Evolutionary conservation across 2,113 vertebrate species (phyloP), one percentile per base, ranked within the genome.

Genomic region (Ophiodon elongatus): DNA sequence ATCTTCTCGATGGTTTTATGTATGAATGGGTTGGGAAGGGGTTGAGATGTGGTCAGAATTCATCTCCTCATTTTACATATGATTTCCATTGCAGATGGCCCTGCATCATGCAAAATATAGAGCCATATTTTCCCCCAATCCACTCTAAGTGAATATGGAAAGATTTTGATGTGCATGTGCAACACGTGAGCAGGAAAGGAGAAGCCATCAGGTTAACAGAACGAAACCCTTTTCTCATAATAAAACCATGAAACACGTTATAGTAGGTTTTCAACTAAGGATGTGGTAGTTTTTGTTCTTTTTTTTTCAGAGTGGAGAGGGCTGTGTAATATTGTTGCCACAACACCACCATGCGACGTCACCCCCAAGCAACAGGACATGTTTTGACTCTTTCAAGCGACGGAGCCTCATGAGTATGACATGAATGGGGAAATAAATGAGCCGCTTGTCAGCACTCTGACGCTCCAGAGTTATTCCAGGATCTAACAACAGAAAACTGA

Each of bases 61-160:
- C 75, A 88, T 90, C 80, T 89, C 83, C 89, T 89, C 45, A 73
- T 83, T 96, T 96, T 96, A 90, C 94, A 95, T 96, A 73, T 73
- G 45, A 95, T 96, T 96, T 95, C 84, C 90, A 94, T 95, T 92
- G 88, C 82, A 93, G 92, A 92, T 92, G 84, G 78, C 70, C 68
- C 41, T 67, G 25, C 80, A 89, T 84, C 60, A 96, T 95, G 94
- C 93, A 95, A 95, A 95, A 35, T 59, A 25, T 1, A 93, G 62
- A 0, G 15, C 39, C 45, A 83, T 86, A 85, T 85, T 82, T 92
- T 82, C 59, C 86, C 83, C 73, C 62, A 10, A 66, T 72, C 52
- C 14, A 23, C 59, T 79, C 70, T 73, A 35, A 85, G 56, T 69
- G 62, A 80, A 69, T 72, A 74, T 79, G 76, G 83, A 91, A 85